Conservation (phyloP, 2,113 vertebrate genomes). For the Crotophaga sulcirostris region DNA sequence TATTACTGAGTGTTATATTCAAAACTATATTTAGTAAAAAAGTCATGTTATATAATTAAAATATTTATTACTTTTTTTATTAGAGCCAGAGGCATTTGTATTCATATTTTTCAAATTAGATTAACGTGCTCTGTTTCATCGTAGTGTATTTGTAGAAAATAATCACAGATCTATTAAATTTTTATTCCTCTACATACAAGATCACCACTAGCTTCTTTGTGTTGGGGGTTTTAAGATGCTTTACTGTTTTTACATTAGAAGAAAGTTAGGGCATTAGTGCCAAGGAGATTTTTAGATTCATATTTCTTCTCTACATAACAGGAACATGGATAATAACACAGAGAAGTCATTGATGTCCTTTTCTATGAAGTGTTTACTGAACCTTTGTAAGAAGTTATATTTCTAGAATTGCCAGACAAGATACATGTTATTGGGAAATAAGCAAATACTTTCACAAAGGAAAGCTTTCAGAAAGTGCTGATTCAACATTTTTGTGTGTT, state of each 20-base stretch:
- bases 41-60: not conserved
- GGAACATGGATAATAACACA: not conserved
- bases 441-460: not conserved
- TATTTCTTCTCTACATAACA: not conserved
- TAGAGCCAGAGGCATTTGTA: not conserved
- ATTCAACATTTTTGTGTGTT: conserved; percentile 1
- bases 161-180: not conserved
- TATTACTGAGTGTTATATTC: not conserved
- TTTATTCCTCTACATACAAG: not conserved
- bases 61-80: not conserved
- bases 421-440: not conserved
- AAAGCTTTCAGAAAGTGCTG: not conserved
- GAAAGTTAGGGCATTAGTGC: not conserved
- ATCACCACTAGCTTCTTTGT: not conserved
- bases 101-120: not conserved
- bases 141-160: not conserved
- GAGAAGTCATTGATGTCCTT: not conserved
- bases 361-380: not conserved
- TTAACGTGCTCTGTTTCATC: not conserved
- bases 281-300: not conserved
- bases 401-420: not conserved
- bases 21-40: not conserved
- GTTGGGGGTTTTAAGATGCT: not conserved
- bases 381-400: not conserved
- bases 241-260: not conserved